These are phyloP conservation scores for Talpa occidentalis DNA, from an alignment of 2,113 vertebrate genomes.

Conservation along the genomic window DNA sequence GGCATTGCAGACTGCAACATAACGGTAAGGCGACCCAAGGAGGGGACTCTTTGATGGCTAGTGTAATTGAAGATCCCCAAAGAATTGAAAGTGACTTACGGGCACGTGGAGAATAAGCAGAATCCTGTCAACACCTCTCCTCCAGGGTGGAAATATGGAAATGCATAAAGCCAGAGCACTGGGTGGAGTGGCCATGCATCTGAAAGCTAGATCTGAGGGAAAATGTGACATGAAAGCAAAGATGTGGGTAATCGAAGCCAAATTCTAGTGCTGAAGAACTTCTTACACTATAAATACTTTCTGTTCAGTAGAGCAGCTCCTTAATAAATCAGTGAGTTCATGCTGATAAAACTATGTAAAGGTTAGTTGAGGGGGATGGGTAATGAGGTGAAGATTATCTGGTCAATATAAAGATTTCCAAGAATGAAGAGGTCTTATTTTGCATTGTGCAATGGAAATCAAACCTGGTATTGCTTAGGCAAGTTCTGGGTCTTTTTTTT, in stretches of 20 bases:
- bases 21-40: constrained; percentile 31
- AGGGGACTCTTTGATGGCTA: not conserved
- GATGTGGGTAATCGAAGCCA: not conserved
- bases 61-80: constrained; percentile 49
- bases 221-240: constrained; percentile 65
- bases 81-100: constrained; percentile 23
- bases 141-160: constrained; percentile 56
- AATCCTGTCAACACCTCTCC: constrained; percentile 49
- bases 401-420: constrained; percentile 47
- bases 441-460: constrained; percentile 50
- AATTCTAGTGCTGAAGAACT: not conserved
- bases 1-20: constrained; percentile 7
- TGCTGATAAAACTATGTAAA: constrained; percentile 35
- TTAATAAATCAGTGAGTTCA: not conserved
- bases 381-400: constrained; percentile 14
- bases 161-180: constrained; percentile 61
- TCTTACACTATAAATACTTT: not conserved
- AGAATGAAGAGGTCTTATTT: not conserved
- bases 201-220: constrained; percentile 54
- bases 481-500: not conserved
- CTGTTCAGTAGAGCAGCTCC: not conserved
- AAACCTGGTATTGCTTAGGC: not conserved
- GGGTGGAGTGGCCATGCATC: constrained; percentile 52
- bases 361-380: not conserved
- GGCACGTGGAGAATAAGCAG: constrained; percentile 60